These are phyloP conservation scores for Periophthalmus magnuspinnatus DNA, from an alignment of 2,797 vertebrate species.

Conservation along the genomic window DNA sequence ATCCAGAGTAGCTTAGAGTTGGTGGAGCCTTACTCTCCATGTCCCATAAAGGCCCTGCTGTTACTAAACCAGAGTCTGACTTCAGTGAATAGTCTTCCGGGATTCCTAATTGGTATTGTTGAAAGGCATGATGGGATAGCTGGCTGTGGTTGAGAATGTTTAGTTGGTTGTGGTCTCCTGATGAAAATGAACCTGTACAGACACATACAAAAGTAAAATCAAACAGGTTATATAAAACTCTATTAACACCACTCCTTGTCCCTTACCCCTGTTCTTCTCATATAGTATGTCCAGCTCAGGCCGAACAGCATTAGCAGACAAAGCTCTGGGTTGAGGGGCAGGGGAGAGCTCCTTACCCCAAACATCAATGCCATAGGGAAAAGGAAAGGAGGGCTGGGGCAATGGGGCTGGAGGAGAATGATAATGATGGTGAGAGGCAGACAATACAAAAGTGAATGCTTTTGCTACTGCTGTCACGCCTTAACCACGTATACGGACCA, in stretches of 20 bases:
- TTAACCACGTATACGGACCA: conserved; percentile 17
- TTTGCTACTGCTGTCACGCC: conserved; percentile 12
- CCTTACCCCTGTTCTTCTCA: conserved; percentile 77
- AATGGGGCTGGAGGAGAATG: conserved; percentile 77
- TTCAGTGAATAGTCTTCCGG: conserved; percentile 57
- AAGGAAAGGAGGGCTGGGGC: conserved; percentile 62
- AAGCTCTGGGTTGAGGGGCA: conserved; percentile 64
- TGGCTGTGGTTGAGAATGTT: conserved; percentile 67
- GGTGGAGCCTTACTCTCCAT: conserved; percentile 57
- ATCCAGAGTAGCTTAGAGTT: conserved; percentile 66
- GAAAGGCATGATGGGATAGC: conserved; percentile 71
- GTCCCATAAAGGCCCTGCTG: conserved; percentile 72
- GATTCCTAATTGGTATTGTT: conserved; percentile 66
- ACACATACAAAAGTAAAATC: conserved; percentile 4
- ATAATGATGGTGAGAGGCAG: conserved; percentile 52
- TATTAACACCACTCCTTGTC: conserved; percentile 20
- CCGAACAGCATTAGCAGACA: conserved; percentile 79
- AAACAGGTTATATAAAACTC: conserved; percentile 3
- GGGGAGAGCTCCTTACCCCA: conserved; percentile 66
- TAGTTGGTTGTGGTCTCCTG: conserved; percentile 53
- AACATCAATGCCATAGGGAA: conserved; percentile 63
- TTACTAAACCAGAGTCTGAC: conserved; percentile 52
- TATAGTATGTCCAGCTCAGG: conserved; percentile 87
- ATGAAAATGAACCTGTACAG: conserved; percentile 64
- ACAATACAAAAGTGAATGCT: conserved; percentile 19